phyloP scores from a whole-genome alignment of 1,140 invertebrate genomes.

The Capitella teleta region DNA sequence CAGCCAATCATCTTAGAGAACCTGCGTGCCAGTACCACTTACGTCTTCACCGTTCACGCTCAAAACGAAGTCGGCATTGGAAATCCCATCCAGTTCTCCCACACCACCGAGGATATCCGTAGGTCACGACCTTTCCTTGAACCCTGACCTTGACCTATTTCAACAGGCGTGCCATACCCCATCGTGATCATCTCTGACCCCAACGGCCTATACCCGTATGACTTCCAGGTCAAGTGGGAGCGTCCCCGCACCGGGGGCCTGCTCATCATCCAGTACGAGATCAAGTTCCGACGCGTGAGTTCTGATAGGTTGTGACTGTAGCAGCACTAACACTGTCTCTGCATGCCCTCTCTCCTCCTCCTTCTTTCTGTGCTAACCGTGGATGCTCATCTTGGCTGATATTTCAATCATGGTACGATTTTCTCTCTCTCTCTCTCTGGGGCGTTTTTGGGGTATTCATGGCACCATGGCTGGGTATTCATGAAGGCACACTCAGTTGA shows the following conservation, averaged over 20 bases:
- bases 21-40: conserved; percentile 62
- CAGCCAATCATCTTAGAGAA: conserved; percentile 50
- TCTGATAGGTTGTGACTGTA: too few relatives aligned
- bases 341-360: too few relatives aligned
- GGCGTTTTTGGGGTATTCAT: too few relatives aligned
- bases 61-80: conserved; percentile 71
- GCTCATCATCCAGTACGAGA: conserved; percentile 10
- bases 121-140: too few relatives aligned
- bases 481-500: too few relatives aligned
- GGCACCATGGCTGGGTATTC: too few relatives aligned
- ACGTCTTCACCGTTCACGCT: conserved; percentile 74
- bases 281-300: conserved; percentile 6
- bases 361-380: too few relatives aligned
- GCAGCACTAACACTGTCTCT: too few relatives aligned
- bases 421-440: too few relatives aligned
- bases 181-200: conserved; percentile 9
- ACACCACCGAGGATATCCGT: conserved; percentile 9
- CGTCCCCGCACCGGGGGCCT: conserved; percentile 9
- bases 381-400: too few relatives aligned
- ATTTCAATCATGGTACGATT: too few relatives aligned
- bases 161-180: conserved; percentile 10
- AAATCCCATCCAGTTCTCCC: conserved; percentile 19
- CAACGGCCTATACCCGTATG: conserved; percentile 1
- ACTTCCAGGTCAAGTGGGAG: conserved; percentile 10
- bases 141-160: too few relatives aligned